Conservation (phyloP, 2,113 vertebrate genomes). For the Hymenochirus boettgeri region DNA sequence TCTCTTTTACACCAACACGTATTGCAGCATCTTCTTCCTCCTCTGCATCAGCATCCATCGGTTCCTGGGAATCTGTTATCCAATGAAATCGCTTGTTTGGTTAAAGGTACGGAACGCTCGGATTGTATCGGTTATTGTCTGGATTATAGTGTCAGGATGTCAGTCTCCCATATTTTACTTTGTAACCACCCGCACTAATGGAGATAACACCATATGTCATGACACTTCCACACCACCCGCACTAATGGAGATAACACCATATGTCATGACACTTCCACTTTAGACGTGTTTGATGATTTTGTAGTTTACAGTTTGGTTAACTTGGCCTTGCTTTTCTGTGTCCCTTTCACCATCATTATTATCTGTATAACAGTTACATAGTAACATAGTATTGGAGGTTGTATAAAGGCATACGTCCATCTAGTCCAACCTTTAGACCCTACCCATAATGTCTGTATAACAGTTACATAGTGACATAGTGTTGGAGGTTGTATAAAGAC, state of each 20-base stretch:
- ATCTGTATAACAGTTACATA: no score
- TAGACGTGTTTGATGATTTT: slow-evolving; percentile 78
- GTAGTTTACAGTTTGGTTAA: slow-evolving; percentile 81
- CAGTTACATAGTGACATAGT: no score
- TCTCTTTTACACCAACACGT: slow-evolving; percentile 93
- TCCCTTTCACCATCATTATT: slow-evolving; percentile 82
- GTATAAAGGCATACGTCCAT: no score
- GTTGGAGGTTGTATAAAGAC: no score
- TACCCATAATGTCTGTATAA: no score
- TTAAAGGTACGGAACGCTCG: slow-evolving; percentile 70
- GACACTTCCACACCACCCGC: slow-evolving; percentile 84
- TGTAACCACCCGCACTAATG: slow-evolving; percentile 65
- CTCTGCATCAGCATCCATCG: slow-evolving; percentile 91
- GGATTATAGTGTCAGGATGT: slow-evolving; percentile 72
- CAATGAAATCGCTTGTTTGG: slow-evolving; percentile 80
- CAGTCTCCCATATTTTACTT: slow-evolving; percentile 86
- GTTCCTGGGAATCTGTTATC: slow-evolving; percentile 83
- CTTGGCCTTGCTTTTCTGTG: slow-evolving; percentile 77
- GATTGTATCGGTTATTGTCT: slow-evolving; percentile 66
- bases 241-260: slow-evolving; percentile 50
- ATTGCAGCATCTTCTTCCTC: slow-evolving; percentile 92
- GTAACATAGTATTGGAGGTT: no score
- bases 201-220: slow-evolving; percentile 67
- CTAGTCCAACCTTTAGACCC: no score
- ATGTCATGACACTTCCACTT: slow-evolving; percentile 89